Evolutionary conservation across 1,140 invertebrate genomes (phyloP).

Genomic region (Polypedilum pembai): DNA sequence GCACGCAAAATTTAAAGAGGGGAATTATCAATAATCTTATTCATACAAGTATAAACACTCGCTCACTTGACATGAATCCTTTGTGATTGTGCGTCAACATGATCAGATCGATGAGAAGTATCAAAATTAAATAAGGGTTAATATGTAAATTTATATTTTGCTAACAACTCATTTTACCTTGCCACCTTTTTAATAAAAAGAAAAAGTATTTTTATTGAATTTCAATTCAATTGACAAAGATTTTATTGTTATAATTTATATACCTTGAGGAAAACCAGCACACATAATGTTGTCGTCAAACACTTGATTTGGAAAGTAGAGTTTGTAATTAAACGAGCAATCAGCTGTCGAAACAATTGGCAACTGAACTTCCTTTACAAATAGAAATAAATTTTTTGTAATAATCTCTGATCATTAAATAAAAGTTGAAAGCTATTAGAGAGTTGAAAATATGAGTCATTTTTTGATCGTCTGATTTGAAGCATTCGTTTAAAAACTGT

Average conservation of each 20-base stretch:
- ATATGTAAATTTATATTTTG: constrained; percentile 5
- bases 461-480: too few species aligned
- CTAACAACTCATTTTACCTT: constrained; percentile 8
- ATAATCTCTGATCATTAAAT: too few species aligned
- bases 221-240: constrained; percentile 8
- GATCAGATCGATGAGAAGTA: not conserved
- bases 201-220: not conserved
- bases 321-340: constrained; percentile 56
- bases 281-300: constrained; percentile 61
- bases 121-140: not conserved
- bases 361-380: constrained; percentile 51
- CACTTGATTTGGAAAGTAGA: constrained; percentile 46
- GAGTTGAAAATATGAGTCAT: too few species aligned
- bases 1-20: constrained; percentile 34
- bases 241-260: not conserved
- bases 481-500: too few species aligned
- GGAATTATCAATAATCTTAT: not conserved
- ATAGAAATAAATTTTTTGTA: too few species aligned
- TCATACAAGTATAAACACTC: constrained; percentile 8
- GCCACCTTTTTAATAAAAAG: not conserved
- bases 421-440: too few species aligned
- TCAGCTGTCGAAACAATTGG: constrained; percentile 56
- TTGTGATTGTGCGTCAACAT: not conserved
- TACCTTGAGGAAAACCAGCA: constrained; percentile 56
- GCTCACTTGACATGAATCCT: constrained; percentile 10